Conservation (phyloP, 2,113 vertebrate genomes). For the Aldabrachelys gigantea region DNA sequence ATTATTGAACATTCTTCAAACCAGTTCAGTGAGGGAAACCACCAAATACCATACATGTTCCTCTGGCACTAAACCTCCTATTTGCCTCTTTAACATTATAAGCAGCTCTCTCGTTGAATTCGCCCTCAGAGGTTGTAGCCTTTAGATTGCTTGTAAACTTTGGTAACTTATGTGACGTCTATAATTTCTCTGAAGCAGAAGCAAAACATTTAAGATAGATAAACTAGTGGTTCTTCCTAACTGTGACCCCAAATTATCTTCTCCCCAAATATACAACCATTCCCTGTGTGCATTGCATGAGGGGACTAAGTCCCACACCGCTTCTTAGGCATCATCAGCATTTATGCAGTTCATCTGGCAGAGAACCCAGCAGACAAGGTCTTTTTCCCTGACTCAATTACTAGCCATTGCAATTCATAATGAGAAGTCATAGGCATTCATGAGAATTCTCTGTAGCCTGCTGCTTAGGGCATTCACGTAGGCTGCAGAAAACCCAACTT, state of each 20-base stretch:
- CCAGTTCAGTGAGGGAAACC: not conserved
- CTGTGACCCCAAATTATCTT: not conserved
- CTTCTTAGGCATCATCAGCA: not conserved
- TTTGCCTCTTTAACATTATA: not conserved
- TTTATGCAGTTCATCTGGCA: not conserved
- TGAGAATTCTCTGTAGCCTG: not conserved
- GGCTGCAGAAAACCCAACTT: not conserved
- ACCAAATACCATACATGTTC: rapidly evolving
- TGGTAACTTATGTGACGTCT: not conserved
- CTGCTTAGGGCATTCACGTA: not conserved
- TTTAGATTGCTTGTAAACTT: not conserved
- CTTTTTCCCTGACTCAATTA: not conserved
- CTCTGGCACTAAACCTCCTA: not conserved
- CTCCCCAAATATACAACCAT: not conserved
- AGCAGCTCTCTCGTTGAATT: not conserved
- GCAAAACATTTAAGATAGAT: not conserved
- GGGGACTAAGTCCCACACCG: not conserved
- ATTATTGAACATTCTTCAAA: not conserved
- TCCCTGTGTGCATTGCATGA: not conserved
- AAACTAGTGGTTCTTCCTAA: not conserved
- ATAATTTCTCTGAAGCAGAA: not conserved
- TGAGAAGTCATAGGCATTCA: not conserved
- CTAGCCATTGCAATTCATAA: not conserved
- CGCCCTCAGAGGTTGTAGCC: rapidly evolving
- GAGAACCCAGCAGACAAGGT: not conserved